These are phyloP conservation scores for Ochotona princeps DNA, from an alignment of 2,113 vertebrate species.

Conservation along the genomic window DNA sequence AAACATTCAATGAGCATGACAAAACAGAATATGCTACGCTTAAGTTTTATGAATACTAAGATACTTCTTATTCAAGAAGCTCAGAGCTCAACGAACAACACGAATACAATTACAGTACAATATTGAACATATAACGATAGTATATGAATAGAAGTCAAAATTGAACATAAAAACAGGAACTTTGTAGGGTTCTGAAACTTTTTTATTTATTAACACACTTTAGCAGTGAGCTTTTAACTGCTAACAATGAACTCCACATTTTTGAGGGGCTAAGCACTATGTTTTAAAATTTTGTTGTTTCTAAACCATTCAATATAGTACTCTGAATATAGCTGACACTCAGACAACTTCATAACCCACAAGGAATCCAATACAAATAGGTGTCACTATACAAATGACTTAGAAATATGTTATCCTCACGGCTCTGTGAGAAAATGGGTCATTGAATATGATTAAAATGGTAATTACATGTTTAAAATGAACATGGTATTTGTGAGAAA, in stretches of 20 bases:
- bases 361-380: slow-evolving; percentile 16
- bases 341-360: background rate
- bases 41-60: background rate
- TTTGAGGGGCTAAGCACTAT: background rate
- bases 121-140: slow-evolving; percentile 4
- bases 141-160: background rate
- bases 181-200: background rate
- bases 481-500: background rate
- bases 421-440: background rate
- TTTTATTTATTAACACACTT: background rate
- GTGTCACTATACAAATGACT: background rate
- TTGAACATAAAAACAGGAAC: no score
- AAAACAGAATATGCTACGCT: background rate
- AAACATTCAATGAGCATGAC: slow-evolving; percentile 13
- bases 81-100: background rate
- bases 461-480: slow-evolving; percentile 5
- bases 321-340: background rate
- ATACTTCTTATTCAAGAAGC: background rate
- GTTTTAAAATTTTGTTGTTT: background rate
- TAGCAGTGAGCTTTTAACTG: background rate
- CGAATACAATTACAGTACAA: background rate
- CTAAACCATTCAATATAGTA: background rate
- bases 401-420: background rate
- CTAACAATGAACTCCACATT: background rate
- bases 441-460: background rate